A percentile compares a stretch with the other conserved stretches of the same genome.
These are phyloP conservation scores for Python bivittatus DNA, from an alignment of 2,113 vertebrate species.

Conservation along the genomic window DNA sequence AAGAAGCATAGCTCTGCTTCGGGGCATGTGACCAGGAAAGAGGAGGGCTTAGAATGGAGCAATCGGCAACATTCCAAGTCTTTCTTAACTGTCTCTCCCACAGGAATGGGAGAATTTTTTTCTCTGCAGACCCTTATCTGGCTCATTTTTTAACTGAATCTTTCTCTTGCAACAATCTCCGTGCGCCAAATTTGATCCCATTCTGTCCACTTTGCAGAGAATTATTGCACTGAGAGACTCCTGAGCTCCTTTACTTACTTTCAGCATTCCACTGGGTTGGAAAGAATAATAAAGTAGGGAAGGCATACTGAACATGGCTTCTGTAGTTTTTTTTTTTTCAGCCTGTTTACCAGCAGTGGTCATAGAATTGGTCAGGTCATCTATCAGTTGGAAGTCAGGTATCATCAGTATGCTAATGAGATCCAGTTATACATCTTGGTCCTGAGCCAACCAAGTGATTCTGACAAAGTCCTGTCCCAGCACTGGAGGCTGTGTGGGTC, in stretches of 20 bases:
- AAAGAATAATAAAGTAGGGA: background rate
- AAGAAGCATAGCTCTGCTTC: background rate
- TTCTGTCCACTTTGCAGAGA: background rate
- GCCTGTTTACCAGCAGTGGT: background rate
- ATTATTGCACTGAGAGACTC: background rate
- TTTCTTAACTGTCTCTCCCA: no score
- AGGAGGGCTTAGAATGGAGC: no score
- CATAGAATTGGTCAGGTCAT: background rate
- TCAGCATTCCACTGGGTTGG: background rate
- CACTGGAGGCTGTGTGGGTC: background rate
- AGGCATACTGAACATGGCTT: background rate
- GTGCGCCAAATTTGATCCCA: background rate
- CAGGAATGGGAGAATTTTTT: no score
- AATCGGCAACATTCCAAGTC: no score
- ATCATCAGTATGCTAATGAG: background rate
- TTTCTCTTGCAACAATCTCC: background rate
- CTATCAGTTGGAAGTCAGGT: background rate
- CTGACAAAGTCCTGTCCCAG: background rate
- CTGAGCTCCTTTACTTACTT: background rate
- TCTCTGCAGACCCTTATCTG: no score
- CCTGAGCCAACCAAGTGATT: background rate
- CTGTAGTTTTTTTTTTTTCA: background rate
- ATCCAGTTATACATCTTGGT: background rate
- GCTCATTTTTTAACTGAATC: background rate
- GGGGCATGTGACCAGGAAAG: background rate